Evolutionary conservation across 1,140 invertebrate genomes (phyloP).

Genomic region (Gonioctena quinquepunctata): DNA sequence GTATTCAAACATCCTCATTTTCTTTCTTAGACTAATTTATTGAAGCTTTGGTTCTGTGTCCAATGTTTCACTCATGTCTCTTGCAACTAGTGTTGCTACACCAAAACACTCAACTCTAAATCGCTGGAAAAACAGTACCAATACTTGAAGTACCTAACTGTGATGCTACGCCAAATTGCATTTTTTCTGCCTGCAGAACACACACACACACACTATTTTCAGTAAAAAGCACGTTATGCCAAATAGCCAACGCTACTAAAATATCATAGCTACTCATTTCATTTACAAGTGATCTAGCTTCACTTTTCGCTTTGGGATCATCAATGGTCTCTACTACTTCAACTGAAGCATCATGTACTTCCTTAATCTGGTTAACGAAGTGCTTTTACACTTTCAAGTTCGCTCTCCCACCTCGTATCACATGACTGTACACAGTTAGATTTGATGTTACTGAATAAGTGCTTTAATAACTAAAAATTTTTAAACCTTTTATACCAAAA

Average conservation of each 20-base stretch:
- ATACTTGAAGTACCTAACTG: background rate
- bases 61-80: background rate
- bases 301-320: too few relatives aligned
- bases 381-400: too few relatives aligned
- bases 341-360: too few relatives aligned
- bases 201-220: background rate
- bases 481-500: too few relatives aligned
- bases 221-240: background rate
- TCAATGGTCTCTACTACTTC: too few relatives aligned
- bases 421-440: too few relatives aligned
- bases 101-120: background rate
- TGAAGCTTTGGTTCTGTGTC: background rate
- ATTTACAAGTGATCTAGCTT: too few relatives aligned
- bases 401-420: too few relatives aligned
- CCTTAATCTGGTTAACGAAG: too few relatives aligned
- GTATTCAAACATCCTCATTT: background rate
- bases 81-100: background rate
- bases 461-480: too few relatives aligned
- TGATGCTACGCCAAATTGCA: background rate
- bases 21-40: background rate
- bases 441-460: too few relatives aligned
- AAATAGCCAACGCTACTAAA: background rate
- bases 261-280: background rate
- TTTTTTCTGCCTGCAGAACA: background rate
- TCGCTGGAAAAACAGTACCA: background rate